These are phyloP conservation scores for Brachyptera risi DNA, from an alignment of 2,888 invertebrate species.

Conservation along the genomic window DNA sequence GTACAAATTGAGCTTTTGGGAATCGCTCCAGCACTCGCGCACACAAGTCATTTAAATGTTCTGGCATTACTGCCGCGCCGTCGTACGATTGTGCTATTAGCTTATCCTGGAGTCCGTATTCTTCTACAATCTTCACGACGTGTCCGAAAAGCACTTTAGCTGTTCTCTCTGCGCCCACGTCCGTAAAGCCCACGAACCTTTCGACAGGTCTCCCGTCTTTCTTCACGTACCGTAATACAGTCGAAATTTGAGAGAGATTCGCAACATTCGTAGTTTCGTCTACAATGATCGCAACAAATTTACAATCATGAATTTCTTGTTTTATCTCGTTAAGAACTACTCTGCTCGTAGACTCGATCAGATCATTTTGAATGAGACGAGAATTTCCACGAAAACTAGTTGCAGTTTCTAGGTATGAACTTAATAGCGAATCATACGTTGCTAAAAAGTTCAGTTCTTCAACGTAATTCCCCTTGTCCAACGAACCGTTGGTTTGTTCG, in stretches of 20 bases:
- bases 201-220: constrained; percentile 1
- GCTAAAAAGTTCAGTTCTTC: no score
- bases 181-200: constrained; percentile 15
- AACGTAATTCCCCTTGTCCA: no score
- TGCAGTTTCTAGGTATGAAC: neutral
- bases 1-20: neutral
- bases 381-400: constrained; percentile 4
- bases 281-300: constrained; percentile 21
- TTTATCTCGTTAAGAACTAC: neutral
- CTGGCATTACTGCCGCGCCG: neutral
- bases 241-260: constrained; percentile 15
- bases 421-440: neutral
- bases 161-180: constrained; percentile 6
- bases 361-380: constrained; percentile 20
- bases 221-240: constrained; percentile 12
- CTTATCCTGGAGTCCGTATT: constrained; percentile 8
- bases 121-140: constrained; percentile 1
- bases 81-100: constrained; percentile 17
- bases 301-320: neutral
- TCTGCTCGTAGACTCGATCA: neutral
- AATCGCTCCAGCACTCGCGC: neutral
- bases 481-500: no score
- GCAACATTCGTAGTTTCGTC: constrained; percentile 13
- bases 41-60: neutral
- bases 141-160: constrained; percentile 1